These are phyloP conservation scores for rabbit (Oryctolagus cuniculus) DNA, from an alignment of 2,113 vertebrate genomes.

Conservation along the genomic window DNA sequence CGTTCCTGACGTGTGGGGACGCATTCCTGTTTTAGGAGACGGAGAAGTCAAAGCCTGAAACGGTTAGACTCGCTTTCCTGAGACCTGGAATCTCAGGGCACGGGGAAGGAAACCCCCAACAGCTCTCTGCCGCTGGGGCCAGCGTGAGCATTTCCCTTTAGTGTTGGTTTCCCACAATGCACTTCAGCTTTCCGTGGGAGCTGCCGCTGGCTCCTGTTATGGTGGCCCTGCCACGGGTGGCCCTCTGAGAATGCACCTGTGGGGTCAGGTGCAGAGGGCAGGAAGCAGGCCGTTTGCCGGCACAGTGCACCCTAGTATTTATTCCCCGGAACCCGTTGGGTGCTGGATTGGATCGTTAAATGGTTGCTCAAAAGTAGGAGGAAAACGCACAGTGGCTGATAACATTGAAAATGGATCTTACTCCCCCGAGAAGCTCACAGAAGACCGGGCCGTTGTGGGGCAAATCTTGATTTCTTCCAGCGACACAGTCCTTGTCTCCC, in stretches of 20 bases:
- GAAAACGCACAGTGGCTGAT: not conserved
- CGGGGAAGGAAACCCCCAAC: too few species aligned
- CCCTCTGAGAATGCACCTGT: not conserved
- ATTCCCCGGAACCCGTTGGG: not conserved
- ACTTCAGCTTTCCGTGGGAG: not conserved
- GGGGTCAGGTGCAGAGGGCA: not conserved
- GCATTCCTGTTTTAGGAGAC: conserved; percentile 66
- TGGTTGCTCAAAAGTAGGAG: not conserved
- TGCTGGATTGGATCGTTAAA: not conserved
- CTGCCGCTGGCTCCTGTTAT: not conserved
- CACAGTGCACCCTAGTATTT: not conserved
- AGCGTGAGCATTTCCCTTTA: not conserved
- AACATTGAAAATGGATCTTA: not conserved
- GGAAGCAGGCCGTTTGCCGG: not conserved
- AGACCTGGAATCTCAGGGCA: too few species aligned
- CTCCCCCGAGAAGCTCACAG: not conserved
- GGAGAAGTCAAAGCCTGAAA: conserved; percentile 62
- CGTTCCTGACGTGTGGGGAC: not conserved
- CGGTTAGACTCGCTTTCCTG: not conserved
- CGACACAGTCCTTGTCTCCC: too few species aligned
- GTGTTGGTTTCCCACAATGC: conserved; percentile 28
- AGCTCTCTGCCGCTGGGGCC: too few species aligned
- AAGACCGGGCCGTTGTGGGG: not conserved
- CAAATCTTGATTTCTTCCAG: not conserved
- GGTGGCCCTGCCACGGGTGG: not conserved